Conservation (phyloP, 2,888 invertebrate species). For the Agonopterix subpropinquella region DNA sequence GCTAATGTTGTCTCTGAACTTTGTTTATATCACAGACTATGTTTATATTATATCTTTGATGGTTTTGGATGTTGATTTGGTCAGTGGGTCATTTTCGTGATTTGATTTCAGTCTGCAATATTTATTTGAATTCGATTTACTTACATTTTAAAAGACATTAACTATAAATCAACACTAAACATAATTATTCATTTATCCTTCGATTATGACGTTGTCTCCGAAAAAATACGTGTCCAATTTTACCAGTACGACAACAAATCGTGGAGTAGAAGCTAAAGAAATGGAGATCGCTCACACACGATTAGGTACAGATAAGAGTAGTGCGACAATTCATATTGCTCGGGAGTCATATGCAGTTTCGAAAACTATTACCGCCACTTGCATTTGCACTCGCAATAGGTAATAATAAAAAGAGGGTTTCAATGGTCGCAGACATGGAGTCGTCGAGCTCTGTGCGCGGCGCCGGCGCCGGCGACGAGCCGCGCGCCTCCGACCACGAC, state of each 20-base stretch:
- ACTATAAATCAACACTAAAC: no score
- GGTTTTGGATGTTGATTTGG: no score
- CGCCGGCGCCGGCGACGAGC: constrained; percentile 3
- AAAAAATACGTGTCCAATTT: constrained; percentile 6
- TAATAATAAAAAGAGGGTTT: not conserved
- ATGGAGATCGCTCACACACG: constrained; percentile 16
- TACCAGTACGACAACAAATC: constrained; percentile 13
- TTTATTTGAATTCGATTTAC: no score
- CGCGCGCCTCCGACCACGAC: constrained; percentile 12
- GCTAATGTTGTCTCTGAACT: no score
- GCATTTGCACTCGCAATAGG: no score
- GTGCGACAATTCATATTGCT: no score
- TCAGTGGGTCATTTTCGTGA: no score
- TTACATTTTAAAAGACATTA: no score
- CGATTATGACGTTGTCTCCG: constrained; percentile 7
- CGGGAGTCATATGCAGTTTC: not conserved
- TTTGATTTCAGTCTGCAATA: no score
- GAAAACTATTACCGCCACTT: no score
- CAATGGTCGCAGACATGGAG: not conserved
- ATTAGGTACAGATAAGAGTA: constrained; percentile 6
- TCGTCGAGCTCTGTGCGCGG: constrained; percentile 4
- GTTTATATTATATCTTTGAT: no score
- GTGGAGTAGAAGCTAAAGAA: constrained; percentile 20
- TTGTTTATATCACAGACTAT: no score
- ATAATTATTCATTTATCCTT: not conserved